These are phyloP conservation scores for Ornithoptera priamus DNA, from an alignment of 2,888 invertebrate species.

Conservation along the genomic window DNA sequence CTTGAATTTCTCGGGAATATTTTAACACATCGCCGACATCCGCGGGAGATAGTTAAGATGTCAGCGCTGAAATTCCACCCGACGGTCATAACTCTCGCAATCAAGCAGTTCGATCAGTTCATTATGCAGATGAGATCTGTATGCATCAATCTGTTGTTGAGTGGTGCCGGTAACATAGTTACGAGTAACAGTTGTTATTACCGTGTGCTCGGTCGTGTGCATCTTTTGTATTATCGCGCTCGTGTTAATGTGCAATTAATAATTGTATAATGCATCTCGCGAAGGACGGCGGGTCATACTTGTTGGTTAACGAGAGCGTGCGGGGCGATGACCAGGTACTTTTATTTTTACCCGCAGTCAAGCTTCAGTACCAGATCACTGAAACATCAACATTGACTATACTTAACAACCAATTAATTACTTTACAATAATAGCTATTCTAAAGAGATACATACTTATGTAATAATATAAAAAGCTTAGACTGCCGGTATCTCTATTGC, in stretches of 20 bases:
- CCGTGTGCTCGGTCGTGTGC: constrained; percentile 52
- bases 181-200: constrained; percentile 19
- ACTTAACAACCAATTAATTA: background rate
- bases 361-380: constrained; percentile 30
- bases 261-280: constrained; percentile 47
- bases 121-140: constrained; percentile 31
- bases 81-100: constrained; percentile 1
- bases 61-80: background rate
- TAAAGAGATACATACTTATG: too few species aligned
- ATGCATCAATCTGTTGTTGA: constrained; percentile 37
- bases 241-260: constrained; percentile 49
- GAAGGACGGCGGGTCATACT: constrained; percentile 48
- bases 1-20: background rate
- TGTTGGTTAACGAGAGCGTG: constrained; percentile 54
- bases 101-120: constrained; percentile 15
- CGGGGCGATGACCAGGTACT: constrained; percentile 37
- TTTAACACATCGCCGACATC: background rate
- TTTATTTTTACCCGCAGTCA: constrained; percentile 24
- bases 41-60: background rate
- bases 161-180: constrained; percentile 19
- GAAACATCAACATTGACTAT: background rate
- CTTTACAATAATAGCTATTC: background rate
- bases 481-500: too few species aligned
- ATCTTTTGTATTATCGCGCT: constrained; percentile 45
- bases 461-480: too few species aligned